These are phyloP conservation scores for Pelodiscus sinensis DNA, from an alignment of 2,113 vertebrate species.

Conservation along the genomic window DNA sequence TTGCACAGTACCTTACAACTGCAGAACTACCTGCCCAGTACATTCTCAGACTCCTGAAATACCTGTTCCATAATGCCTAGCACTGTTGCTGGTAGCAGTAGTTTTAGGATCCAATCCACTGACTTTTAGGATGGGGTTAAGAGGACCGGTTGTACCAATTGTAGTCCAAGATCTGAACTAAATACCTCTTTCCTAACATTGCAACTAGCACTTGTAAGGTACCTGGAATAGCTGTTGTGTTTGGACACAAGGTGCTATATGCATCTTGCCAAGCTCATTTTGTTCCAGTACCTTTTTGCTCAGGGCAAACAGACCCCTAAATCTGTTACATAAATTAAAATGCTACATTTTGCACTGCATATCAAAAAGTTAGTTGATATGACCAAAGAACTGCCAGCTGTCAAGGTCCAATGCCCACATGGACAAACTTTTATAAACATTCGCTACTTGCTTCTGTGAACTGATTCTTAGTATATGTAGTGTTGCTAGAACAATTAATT, in stretches of 20 bases:
- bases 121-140: constrained; percentile 2
- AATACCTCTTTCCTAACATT: neutral
- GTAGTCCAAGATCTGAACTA: neutral
- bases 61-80: neutral
- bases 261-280: neutral
- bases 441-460: neutral
- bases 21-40: neutral
- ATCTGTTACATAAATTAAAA: neutral
- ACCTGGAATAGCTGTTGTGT: neutral
- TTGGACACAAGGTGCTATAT: neutral
- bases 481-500: neutral
- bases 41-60: neutral
- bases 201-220: neutral
- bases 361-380: neutral
- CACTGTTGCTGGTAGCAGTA: neutral
- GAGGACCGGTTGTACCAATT: neutral
- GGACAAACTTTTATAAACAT: neutral
- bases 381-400: neutral
- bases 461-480: neutral
- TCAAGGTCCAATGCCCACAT: neutral
- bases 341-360: neutral
- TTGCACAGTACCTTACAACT: neutral
- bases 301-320: neutral
- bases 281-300: neutral
- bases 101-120: neutral